Percentiles rank a stretch among this genome's conserved stretches.
Conservation (phyloP, 2,797 vertebrate species). For the Acanthurus tractus region DNA sequence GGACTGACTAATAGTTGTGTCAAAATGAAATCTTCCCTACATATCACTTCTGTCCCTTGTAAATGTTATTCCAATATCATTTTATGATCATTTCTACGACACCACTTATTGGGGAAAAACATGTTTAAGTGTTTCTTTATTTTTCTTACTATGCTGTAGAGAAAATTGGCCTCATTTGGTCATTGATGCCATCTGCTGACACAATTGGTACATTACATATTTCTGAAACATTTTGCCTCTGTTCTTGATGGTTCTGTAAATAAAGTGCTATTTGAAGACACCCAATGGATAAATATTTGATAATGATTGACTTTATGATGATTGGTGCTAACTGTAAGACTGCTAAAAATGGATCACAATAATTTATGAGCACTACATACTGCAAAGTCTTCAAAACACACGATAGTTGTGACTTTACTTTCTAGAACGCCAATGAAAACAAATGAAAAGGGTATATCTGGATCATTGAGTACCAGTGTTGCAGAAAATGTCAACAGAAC, state of each 20-base stretch:
- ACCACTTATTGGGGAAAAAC: neutral
- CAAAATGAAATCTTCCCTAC: neutral
- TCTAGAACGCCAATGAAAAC: conserved; percentile 1
- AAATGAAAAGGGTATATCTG: neutral
- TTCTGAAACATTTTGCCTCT: neutral
- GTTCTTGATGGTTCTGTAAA: neutral
- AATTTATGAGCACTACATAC: neutral
- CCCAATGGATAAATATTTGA: neutral
- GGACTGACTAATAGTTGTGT: neutral
- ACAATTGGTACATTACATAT: conserved; percentile 46
- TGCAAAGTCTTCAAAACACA: neutral
- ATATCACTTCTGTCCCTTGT: neutral
- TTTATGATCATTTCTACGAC: neutral
- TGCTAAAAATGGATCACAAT: neutral
- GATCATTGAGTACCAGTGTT: neutral
- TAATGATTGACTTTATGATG: neutral
- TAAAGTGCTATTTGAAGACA: neutral
- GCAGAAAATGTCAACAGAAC: conserved; percentile 17
- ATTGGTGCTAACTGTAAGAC: neutral
- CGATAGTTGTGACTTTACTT: neutral
- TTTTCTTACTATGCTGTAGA: neutral
- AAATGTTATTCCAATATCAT: neutral
- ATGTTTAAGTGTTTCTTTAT: conserved; percentile 12
- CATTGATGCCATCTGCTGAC: conserved; percentile 81
- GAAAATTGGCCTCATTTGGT: conserved; percentile 12